Conservation (phyloP, 2,113 vertebrate genomes). For the Delphinapterus leucas region DNA sequence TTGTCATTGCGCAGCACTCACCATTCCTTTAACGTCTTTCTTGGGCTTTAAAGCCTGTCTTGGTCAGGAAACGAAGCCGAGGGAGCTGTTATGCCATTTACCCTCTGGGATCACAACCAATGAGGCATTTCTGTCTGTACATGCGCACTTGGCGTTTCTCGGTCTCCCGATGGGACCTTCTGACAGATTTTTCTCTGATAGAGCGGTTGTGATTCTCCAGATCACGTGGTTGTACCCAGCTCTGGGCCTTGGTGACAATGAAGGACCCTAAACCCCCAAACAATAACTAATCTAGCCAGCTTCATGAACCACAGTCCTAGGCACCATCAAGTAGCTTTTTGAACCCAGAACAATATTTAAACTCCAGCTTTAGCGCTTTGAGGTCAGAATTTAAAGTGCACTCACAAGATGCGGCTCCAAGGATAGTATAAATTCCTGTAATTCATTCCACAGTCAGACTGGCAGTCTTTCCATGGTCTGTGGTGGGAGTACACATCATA, state of each 20-base stretch:
- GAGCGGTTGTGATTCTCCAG: neutral
- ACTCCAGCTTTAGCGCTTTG: neutral
- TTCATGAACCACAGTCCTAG: neutral
- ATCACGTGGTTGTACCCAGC: neutral
- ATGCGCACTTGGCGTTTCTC: rapidly evolving
- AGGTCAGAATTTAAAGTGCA: neutral
- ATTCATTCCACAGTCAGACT: neutral
- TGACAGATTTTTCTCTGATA: neutral
- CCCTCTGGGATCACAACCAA: neutral
- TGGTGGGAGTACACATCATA: neutral
- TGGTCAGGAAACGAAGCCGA: neutral
- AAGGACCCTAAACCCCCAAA: neutral
- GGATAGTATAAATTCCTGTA: neutral
- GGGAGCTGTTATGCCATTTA: neutral
- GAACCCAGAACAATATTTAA: neutral
- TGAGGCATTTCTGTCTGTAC: neutral
- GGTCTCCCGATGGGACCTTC: neutral
- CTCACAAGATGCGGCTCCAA: neutral
- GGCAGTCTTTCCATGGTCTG: neutral
- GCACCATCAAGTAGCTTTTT: neutral
- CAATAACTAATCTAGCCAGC: neutral
- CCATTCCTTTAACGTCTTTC: neutral
- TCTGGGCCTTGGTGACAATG: neutral
- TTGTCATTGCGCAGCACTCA: neutral
- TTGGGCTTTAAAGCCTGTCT: neutral